phyloP scores from a whole-genome alignment of 23 tunicate genomes.

The Styela clava region DNA sequence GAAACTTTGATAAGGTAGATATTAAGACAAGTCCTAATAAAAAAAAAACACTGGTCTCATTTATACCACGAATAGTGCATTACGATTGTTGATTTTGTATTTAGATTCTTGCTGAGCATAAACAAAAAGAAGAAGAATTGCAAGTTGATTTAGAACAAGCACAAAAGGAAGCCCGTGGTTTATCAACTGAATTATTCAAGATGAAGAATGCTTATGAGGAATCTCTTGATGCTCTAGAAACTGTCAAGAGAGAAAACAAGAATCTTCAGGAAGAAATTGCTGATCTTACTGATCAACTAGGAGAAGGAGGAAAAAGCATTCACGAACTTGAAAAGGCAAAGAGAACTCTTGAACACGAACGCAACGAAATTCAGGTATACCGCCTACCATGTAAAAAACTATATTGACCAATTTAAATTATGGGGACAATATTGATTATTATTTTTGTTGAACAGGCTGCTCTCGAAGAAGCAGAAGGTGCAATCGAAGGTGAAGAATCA shows the following conservation, averaged over 20 bases:
- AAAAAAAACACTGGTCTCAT: no score
- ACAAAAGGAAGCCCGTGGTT: constrained; percentile 37
- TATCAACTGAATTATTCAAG: constrained; percentile 29
- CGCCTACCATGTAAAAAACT: no score
- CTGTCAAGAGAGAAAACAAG: constrained; percentile 35
- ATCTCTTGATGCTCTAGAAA: constrained; percentile 33
- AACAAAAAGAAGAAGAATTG: constrained; percentile 37
- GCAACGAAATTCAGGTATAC: constrained; percentile 29
- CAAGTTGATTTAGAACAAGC: constrained; percentile 33
- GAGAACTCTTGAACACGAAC: constrained; percentile 37
- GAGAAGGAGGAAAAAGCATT: constrained; percentile 35
- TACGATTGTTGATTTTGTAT: background rate
- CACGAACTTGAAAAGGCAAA: constrained; percentile 41
- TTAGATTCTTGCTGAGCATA: constrained; percentile 29
- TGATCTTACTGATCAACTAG: constrained; percentile 38
- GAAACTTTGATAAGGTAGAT: constrained; percentile 45
- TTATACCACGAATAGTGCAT: background rate
- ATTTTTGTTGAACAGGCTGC: no score
- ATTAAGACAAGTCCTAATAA: no score
- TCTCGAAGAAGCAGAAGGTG: constrained; percentile 45
- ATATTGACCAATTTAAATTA: no score
- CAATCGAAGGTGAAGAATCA: constrained; percentile 46
- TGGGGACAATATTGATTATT: no score
- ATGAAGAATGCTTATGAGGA: constrained; percentile 36
- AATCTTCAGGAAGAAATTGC: constrained; percentile 37